These are phyloP conservation scores for Spodoptera litura DNA, from an alignment of 1,140 invertebrate species.

Conservation along the genomic window DNA sequence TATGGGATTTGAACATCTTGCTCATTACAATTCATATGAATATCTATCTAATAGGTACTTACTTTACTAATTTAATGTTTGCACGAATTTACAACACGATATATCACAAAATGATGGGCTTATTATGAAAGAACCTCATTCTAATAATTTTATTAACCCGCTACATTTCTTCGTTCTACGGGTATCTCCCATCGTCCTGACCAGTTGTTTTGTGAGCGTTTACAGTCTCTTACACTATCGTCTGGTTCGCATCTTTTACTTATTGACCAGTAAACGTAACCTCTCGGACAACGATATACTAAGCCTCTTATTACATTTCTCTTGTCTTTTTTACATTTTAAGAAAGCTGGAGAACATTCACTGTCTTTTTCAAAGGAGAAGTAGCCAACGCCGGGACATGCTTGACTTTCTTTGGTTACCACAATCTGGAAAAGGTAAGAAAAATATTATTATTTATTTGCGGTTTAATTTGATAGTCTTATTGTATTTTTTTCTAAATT, in stretches of 20 bases:
- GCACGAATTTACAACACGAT: constrained; percentile 22
- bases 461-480: no score
- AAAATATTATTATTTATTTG: constrained; percentile 43
- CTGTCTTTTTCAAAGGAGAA: constrained; percentile 88
- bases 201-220: constrained; percentile 73
- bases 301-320: constrained; percentile 88
- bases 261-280: constrained; percentile 91
- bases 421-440: constrained; percentile 87
- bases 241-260: constrained; percentile 91
- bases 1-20: no score
- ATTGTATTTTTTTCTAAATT: no score
- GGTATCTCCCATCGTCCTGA: constrained; percentile 85
- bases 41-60: background rate
- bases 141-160: constrained; percentile 37
- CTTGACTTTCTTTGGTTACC: constrained; percentile 82
- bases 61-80: constrained; percentile 18
- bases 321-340: constrained; percentile 89
- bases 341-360: constrained; percentile 90
- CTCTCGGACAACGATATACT: constrained; percentile 91
- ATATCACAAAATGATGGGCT: constrained; percentile 23
- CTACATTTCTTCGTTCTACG: constrained; percentile 84
- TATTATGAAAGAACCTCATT: background rate
- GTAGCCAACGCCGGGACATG: constrained; percentile 90
- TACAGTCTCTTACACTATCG: constrained; percentile 87
- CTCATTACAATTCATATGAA: background rate